phyloP scores from a whole-genome alignment of 2,797 vertebrate genomes.

The Darevskia mixta region DNA sequence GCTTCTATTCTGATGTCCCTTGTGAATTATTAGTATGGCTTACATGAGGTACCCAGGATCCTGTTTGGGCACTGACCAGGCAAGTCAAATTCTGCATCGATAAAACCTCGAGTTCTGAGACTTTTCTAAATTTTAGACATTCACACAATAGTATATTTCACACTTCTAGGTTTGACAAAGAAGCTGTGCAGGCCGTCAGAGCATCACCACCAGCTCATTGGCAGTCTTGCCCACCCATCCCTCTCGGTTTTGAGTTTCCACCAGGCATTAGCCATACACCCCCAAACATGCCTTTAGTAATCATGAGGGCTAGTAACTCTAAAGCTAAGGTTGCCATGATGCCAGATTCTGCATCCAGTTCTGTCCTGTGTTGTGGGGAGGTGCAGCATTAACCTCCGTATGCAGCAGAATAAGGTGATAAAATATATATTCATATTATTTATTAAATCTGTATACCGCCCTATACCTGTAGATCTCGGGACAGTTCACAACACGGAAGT shows the following conservation, averaged over 20 bases:
- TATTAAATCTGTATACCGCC: too few relatives aligned
- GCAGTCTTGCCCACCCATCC: background rate
- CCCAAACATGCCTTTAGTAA: background rate
- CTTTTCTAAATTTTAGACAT: background rate
- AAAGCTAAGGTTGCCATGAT: background rate
- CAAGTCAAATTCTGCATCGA: background rate
- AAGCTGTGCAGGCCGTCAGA: background rate
- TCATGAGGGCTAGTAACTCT: background rate
- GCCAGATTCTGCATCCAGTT: background rate
- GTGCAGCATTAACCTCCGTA: too few relatives aligned
- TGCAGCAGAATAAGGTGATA: background rate
- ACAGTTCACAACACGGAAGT: too few relatives aligned
- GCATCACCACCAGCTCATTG: background rate
- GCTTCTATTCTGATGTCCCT: background rate
- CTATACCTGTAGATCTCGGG: too few relatives aligned
- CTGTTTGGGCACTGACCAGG: background rate
- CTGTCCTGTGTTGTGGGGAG: accelerated
- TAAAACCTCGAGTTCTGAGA: background rate
- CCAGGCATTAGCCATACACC: background rate
- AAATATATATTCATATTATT: background rate
- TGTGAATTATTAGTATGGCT: background rate
- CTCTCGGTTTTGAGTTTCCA: background rate
- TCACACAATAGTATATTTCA: too few relatives aligned
- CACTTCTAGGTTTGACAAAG: background rate
- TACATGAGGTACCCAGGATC: background rate